phyloP scores from a whole-genome alignment of 2,113 vertebrate genomes.

The Ochotona princeps region DNA sequence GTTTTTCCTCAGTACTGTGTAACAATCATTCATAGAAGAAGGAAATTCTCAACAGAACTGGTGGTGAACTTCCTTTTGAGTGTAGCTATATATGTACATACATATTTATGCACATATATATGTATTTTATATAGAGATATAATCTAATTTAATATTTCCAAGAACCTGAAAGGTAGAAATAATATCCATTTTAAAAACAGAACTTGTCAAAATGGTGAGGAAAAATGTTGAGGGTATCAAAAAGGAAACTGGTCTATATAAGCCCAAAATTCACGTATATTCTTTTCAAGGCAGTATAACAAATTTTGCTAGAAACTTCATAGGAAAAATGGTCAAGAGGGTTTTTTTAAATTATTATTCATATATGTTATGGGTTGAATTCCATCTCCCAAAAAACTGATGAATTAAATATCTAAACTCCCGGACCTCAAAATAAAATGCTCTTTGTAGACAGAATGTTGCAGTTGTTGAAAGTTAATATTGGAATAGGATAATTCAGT shows the following conservation, averaged over 20 bases:
- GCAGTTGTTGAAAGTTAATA: background rate
- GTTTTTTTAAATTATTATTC: background rate
- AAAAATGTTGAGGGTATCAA: background rate
- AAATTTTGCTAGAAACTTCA: background rate
- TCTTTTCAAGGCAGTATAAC: background rate
- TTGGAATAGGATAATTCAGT: background rate
- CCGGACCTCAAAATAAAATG: background rate
- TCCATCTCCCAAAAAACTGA: background rate
- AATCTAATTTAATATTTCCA: background rate
- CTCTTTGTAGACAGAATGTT: background rate
- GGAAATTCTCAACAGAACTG: background rate
- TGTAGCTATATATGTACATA: background rate
- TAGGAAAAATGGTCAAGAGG: background rate
- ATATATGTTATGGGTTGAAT: background rate
- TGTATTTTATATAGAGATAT: no score
- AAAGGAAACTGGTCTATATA: background rate
- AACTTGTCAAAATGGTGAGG: background rate
- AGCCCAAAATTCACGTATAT: background rate
- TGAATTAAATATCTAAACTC: background rate
- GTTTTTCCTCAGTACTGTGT: background rate
- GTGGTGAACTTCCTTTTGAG: background rate
- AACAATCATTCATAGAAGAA: conserved; percentile 12
- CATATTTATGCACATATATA: background rate
- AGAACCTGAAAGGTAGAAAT: background rate
- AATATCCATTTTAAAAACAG: background rate